Evolutionary conservation across 2,797 vertebrate genomes (phyloP).

Genomic region (Gymnocypris eckloni): DNA sequence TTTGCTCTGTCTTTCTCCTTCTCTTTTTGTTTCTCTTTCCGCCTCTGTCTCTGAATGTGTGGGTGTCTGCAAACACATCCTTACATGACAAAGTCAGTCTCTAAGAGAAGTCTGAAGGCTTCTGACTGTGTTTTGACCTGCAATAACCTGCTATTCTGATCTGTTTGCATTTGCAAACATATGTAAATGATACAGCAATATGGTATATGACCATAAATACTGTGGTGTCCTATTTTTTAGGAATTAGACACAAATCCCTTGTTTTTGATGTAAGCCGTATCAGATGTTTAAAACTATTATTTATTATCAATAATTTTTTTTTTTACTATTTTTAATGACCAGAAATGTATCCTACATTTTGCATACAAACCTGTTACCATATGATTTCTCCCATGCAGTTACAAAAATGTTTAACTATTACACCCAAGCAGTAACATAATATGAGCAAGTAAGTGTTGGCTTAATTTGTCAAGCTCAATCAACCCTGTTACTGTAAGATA

Average conservation of each 20-base stretch:
- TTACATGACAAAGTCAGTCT: constrained; percentile 18
- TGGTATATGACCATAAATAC: too few species aligned
- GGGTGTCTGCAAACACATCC: constrained; percentile 48
- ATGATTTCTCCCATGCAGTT: neutral
- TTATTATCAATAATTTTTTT: neutral
- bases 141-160: neutral
- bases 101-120: neutral
- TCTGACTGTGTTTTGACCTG: neutral
- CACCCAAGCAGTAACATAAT: neutral
- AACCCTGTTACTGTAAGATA: neutral
- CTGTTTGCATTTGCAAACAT: neutral
- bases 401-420: neutral
- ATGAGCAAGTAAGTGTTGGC: neutral
- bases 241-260: neutral
- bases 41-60: constrained; percentile 36
- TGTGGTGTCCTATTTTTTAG: too few species aligned
- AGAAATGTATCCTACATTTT: too few species aligned
- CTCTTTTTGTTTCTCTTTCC: constrained; percentile 59
- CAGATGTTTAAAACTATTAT: neutral
- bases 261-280: neutral
- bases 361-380: too few species aligned
- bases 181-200: neutral
- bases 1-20: constrained; percentile 48
- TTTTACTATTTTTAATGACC: too few species aligned
- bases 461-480: neutral